Conservation (phyloP, 2,888 invertebrate genomes). For the Ornithoptera alexandrae region DNA sequence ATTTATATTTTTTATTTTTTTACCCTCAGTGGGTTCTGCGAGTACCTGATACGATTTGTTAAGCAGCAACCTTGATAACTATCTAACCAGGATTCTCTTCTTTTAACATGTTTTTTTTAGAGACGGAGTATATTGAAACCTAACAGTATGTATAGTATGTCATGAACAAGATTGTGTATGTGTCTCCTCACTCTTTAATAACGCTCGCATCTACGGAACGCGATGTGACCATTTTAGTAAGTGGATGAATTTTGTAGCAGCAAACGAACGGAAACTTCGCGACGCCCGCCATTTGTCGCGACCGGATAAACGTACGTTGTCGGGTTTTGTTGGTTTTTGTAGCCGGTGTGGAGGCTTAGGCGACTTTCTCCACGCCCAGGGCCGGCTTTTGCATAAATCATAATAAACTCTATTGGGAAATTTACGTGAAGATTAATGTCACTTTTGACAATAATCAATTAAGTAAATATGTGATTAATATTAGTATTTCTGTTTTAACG, state of each 20-base stretch:
- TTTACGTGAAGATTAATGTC: slow-evolving; percentile 6
- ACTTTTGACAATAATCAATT: slow-evolving; percentile 19
- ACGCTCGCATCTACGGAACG: no score
- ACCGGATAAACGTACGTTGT: slow-evolving; percentile 17
- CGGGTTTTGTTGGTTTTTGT: slow-evolving; percentile 20
- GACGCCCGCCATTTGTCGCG: slow-evolving; percentile 17
- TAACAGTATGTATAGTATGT: no score
- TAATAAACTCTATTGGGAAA: slow-evolving; percentile 8
- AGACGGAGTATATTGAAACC: no score
- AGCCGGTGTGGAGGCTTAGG: background rate
- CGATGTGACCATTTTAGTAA: slow-evolving; percentile 7
- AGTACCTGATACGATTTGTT: no score
- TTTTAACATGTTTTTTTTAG: no score
- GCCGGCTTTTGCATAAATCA: slow-evolving; percentile 14
- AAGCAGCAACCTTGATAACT: no score
- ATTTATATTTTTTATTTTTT: no score
- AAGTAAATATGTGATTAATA: background rate
- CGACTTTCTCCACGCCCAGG: slow-evolving; percentile 24
- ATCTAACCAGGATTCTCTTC: no score
- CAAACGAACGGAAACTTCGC: slow-evolving; percentile 7
- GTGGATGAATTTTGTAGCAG: slow-evolving; percentile 3
- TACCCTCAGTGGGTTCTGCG: no score
- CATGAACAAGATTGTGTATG: no score
- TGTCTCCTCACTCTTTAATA: no score
- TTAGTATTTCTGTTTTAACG: no score